Percentiles rank a stretch among this genome's conserved stretches.
Conservation (phyloP, 2,888 invertebrate genomes). For the Eulithis prunata region DNA sequence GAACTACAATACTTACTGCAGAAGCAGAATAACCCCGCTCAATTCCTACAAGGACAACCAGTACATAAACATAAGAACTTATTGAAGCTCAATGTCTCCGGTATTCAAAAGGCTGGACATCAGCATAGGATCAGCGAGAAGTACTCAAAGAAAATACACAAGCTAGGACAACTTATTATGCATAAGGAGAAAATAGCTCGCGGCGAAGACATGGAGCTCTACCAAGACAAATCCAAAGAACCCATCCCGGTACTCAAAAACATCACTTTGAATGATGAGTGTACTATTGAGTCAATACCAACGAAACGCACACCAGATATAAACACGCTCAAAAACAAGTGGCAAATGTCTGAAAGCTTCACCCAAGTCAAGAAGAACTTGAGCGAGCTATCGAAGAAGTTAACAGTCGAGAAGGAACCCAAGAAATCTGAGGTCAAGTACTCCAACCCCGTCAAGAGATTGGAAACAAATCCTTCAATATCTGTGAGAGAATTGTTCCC, state of each 20-base stretch:
- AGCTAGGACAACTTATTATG: constrained; percentile 70
- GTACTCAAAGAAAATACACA: constrained; percentile 75
- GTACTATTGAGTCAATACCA: constrained; percentile 83
- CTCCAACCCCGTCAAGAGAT: constrained; percentile 86
- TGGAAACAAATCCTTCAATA: constrained; percentile 92
- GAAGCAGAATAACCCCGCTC: constrained; percentile 79
- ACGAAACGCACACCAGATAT: constrained; percentile 77
- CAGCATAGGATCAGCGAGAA: constrained; percentile 74
- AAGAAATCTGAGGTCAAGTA: constrained; percentile 76
- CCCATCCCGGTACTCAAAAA: constrained; percentile 63
- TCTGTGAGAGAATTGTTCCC: constrained; percentile 92
- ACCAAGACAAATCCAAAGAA: constrained; percentile 64
- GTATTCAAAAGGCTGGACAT: constrained; percentile 68
- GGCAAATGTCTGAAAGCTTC: constrained; percentile 81
- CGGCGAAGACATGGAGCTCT: constrained; percentile 52
- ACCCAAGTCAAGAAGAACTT: constrained; percentile 80
- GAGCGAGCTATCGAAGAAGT: constrained; percentile 76
- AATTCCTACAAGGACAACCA: constrained; percentile 67
- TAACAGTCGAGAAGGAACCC: constrained; percentile 66
- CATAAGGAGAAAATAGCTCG: constrained; percentile 60
- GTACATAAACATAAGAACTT: constrained; percentile 71
- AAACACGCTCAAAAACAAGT: constrained; percentile 79
- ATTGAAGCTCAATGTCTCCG: constrained; percentile 65
- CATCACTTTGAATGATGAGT: constrained; percentile 84
- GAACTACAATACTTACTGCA: constrained; percentile 77